phyloP scores from a whole-genome alignment of 2,113 vertebrate species.

The Sorex fumeus region DNA sequence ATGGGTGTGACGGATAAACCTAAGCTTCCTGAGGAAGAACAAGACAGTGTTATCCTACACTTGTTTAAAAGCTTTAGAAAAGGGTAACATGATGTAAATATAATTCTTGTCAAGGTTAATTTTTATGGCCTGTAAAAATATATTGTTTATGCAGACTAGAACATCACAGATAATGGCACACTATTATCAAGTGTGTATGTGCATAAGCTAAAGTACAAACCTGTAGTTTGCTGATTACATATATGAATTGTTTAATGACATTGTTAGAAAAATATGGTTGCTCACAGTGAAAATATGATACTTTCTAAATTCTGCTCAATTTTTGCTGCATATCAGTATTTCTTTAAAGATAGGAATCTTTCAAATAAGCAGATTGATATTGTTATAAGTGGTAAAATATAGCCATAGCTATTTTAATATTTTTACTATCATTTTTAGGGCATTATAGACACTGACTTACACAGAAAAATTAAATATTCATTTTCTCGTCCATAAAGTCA shows the following conservation, averaged over 20 bases:
- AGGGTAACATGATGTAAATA: neutral
- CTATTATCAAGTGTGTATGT: rapidly evolving
- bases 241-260: neutral
- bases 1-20: no score
- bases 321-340: neutral
- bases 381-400: neutral
- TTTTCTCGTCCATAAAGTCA: neutral
- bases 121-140: neutral
- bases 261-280: neutral
- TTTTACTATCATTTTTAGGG: slow-evolving; percentile 36
- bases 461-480: neutral
- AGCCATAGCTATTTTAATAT: neutral
- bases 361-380: no score
- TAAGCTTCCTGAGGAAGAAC: no score
- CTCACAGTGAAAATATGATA: neutral
- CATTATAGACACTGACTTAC: neutral
- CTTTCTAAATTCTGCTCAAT: neutral
- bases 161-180: neutral
- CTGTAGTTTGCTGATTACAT: neutral
- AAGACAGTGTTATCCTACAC: no score
- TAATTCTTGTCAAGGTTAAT: neutral
- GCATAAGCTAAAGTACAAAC: neutral
- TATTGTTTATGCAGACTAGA: neutral
- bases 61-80: no score
- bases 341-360: neutral